A percentile compares a stretch with the other conserved stretches of the same genome.
Conservation (phyloP, 2,113 vertebrate species). For the Coturnix japonica region DNA sequence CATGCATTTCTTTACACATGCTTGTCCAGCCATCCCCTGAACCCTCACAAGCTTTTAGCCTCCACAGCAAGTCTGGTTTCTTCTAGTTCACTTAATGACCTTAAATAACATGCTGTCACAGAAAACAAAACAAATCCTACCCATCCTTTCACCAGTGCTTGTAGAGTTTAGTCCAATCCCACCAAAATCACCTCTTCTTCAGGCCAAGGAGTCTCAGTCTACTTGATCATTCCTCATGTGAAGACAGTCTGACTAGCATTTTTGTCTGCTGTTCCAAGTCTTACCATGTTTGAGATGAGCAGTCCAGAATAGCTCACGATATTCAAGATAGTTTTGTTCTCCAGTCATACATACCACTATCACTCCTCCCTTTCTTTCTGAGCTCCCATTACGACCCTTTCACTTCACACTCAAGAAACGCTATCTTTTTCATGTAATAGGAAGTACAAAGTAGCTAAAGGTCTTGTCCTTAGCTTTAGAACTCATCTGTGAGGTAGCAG, state of each 20-base stretch:
- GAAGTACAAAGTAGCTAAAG: neutral
- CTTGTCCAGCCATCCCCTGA: constrained; percentile 49
- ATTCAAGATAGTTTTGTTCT: neutral
- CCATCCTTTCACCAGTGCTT: neutral
- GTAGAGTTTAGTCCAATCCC: neutral
- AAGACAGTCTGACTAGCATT: neutral
- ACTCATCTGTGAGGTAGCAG: neutral
- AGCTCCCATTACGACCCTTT: neutral
- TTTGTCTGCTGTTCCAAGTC: neutral
- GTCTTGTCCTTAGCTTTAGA: neutral
- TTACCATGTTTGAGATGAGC: neutral
- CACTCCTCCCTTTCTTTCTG: neutral
- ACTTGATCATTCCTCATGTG: neutral
- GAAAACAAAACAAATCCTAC: neutral
- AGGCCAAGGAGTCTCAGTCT: neutral
- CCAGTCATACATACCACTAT: neutral
- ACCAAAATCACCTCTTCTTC: neutral
- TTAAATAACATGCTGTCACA: neutral
- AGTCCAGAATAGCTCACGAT: neutral
- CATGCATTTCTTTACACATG: constrained; percentile 29
- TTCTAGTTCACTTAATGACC: neutral
- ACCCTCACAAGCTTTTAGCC: constrained; percentile 21
- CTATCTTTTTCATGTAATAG: neutral
- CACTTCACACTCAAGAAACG: neutral
- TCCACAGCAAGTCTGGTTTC: neutral